Percentiles rank a stretch among this genome's conserved stretches.
Conservation (phyloP, 2,797 vertebrate species). For the Gallirallus australis region DNA sequence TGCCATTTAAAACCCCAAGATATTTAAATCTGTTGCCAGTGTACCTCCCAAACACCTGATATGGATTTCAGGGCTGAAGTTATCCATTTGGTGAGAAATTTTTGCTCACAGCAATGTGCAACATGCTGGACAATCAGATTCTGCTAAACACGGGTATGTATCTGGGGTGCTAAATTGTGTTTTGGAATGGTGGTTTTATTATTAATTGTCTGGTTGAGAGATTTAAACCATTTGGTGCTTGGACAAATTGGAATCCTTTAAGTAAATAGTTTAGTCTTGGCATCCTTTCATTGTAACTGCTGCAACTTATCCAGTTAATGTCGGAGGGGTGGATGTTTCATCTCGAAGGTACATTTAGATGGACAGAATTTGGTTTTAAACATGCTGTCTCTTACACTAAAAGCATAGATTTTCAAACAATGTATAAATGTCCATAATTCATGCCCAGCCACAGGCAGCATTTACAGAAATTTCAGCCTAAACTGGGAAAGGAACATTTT, state of each 20-base stretch:
- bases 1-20: not conserved
- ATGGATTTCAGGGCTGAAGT: not conserved
- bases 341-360: slow-evolving; percentile 38
- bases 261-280: slow-evolving; percentile 73
- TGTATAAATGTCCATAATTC: slow-evolving; percentile 39
- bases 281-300: slow-evolving; percentile 62
- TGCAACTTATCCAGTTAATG: slow-evolving; percentile 67
- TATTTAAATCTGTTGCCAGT: not conserved
- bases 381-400: slow-evolving; percentile 39
- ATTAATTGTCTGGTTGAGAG: slow-evolving; percentile 77
- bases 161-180: slow-evolving; percentile 45
- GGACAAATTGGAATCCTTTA: slow-evolving; percentile 69
- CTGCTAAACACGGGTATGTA: slow-evolving; percentile 11
- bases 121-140: slow-evolving; percentile 51
- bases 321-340: slow-evolving; percentile 17
- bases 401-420: slow-evolving; percentile 64
- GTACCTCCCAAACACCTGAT: not conserved
- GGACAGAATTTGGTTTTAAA: slow-evolving; percentile 52
- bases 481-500: not conserved
- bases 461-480: slow-evolving; percentile 13
- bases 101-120: slow-evolving; percentile 48
- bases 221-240: slow-evolving; percentile 77
- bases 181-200: slow-evolving; percentile 75
- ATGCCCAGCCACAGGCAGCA: not conserved
- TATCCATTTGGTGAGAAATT: slow-evolving; percentile 45